Evolutionary conservation across 2,113 vertebrate genomes (phyloP), one percentile per base, ranked within the genome.

Genomic region (Orycteropus afer): DNA sequence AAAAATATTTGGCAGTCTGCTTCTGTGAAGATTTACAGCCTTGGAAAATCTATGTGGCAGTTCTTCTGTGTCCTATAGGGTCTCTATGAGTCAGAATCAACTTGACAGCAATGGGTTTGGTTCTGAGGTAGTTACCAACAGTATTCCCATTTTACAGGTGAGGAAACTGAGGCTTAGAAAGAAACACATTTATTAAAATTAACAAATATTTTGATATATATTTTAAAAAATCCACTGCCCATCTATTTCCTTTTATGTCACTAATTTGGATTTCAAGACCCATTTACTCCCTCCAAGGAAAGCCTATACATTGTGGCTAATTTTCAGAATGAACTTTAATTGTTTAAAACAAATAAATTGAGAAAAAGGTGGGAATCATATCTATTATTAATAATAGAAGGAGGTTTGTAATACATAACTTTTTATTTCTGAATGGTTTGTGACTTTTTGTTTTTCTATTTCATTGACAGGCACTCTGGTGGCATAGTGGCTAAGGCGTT

Each of bases 231-330:
- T 23, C 27, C 61, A 37, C 67, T 69, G 67, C 67, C 55, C 23
- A 22, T 57, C 18, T 57, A 23, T 57, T 95, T 86, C 20, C 61
- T 89, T 94, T 94, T 79, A 63, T 7, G 53, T 49, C 15, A 42
- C 69, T 65, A 77, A 82, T 88, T 90, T 77, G 85, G 29, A 89
- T 80, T 91, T 91, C 67, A 73, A 18, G 40, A 88, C 32, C 4
- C 23, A 85, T 61, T 92, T 12, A 92, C 25, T 82, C 29, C 22
- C 12, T 85, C 27, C 37, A 51, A 82, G 53, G 63, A 37, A 10
- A 77, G 23, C 47, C 57, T 82, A 23, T 17, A 82, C 6, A 13
- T 0, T 47, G 5, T 85, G 23, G 49, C 55, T 91, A 15, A 78
- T 85, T 89, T 90, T 91, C 49, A 53, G 42, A 79, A 29, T 61